Conservation (phyloP, 1,140 invertebrate genomes). For the Coenobita brevimanus region DNA sequence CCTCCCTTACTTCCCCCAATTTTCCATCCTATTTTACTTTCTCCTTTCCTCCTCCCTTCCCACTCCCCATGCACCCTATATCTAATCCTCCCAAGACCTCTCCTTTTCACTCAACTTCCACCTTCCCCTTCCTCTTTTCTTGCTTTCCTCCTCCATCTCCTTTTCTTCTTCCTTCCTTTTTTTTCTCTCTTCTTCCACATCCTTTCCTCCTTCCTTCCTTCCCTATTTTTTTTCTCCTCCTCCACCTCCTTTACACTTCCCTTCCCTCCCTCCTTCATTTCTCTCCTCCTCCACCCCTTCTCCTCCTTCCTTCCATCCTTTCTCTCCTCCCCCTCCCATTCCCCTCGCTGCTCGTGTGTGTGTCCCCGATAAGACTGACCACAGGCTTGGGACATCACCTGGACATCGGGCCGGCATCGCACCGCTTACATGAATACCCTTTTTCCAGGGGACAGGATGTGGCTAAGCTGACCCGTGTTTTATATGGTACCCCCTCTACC, state of each 20-base stretch:
- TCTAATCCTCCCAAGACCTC: not conserved
- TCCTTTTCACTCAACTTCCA: not conserved
- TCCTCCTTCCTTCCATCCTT: not conserved
- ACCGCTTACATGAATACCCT: slow-evolving; percentile 48
- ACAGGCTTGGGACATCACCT: slow-evolving; percentile 31
- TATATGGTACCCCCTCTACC: slow-evolving; percentile 34
- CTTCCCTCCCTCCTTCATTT: not conserved
- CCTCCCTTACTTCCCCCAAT: too few species aligned
- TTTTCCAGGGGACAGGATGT: slow-evolving; percentile 56
- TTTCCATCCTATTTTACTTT: too few species aligned
- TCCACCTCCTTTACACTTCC: not conserved
- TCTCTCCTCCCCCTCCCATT: not conserved
- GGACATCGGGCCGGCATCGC: slow-evolving; percentile 22
- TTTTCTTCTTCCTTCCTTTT: not conserved
- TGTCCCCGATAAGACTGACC: slow-evolving; percentile 37
- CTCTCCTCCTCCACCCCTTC: slow-evolving; percentile 15
- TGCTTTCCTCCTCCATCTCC: not conserved
- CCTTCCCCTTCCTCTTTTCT: not conserved
- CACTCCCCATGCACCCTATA: not conserved
- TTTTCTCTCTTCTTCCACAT: not conserved
- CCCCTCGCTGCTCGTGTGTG: not conserved
- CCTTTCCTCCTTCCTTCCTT: not conserved
- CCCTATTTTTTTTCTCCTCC: not conserved
- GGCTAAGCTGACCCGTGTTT: slow-evolving; percentile 44
- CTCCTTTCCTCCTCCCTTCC: not conserved